Base-by-base conservation (phyloP, 2,113 vertebrate species). In the Puntigrus tetrazona region DNA sequence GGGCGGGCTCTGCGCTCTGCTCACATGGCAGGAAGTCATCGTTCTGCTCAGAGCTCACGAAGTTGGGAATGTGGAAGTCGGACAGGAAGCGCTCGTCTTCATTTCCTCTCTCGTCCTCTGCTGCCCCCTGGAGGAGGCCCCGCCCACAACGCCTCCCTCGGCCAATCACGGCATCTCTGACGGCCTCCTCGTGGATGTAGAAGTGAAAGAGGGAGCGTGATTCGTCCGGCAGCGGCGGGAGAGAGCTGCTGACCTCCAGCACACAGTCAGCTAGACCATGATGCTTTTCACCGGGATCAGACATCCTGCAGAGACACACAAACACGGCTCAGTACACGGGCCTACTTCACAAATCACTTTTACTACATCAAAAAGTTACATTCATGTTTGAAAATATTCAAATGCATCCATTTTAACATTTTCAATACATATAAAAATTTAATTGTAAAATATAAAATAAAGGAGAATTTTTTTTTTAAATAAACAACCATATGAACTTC, bases 41-140 rank as follows among this genome's bases (percentile, higher is more conserved):
- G 20, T 96, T 95, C 84, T 93, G 94, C 69, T 96, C 95, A 0
- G 94, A 94, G 89, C 94, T 95, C 83, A 97, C 94, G 3, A 95
- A 96, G 84, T 96, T 96, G 18, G 96, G 96, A 78, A 96, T 95
- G 88, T 95, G 94, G 82, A 95, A 96, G 86, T 94, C 93, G 74
- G 92, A 91, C 22, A 94, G 91, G 84, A 90, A 91, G 20, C 89
- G 90, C 2, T 91, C 59, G 57, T 95, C 94, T 65, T 93, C 93
- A 27, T 92, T 93, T 4, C 91, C 85, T 13, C 7, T 82, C 74
- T 69, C 65, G 14, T 52, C 50, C 18, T 52, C 14, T 3, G 29
- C 31, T 16, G 55, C 18, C 55, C 22, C 22, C 55, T 59, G 55
- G 55, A 59, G 55, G 22, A n/a, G 25, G 22, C 3, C 9, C 45